Percentiles rank a stretch among this genome's conserved stretches.
Conservation (phyloP, 2,888 invertebrate species). For the Coremacera marginata region DNA sequence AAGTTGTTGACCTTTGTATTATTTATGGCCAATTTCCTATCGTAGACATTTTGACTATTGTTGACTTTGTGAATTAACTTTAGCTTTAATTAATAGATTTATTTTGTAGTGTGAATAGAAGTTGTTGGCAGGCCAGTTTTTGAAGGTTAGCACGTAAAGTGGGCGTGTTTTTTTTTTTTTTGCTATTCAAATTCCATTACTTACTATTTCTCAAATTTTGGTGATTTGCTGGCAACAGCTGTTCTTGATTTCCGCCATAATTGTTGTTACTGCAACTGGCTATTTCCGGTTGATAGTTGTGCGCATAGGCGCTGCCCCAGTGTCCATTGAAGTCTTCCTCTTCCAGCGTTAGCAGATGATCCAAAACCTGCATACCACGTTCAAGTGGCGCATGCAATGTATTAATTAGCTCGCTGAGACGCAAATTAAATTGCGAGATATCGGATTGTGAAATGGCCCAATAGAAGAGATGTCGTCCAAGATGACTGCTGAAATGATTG, state of each 20-base stretch:
- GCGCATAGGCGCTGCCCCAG: slow-evolving; percentile 66
- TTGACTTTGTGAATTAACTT: background rate
- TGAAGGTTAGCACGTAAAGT: no score
- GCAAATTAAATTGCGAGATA: slow-evolving; percentile 72
- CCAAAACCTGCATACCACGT: slow-evolving; percentile 73
- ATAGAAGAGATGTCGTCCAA: slow-evolving; percentile 73
- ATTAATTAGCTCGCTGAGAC: slow-evolving; percentile 72
- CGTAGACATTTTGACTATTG: background rate
- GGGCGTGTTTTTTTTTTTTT: no score
- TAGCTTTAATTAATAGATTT: background rate
- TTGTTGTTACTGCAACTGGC: slow-evolving; percentile 40
- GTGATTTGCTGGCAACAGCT: slow-evolving; percentile 42
- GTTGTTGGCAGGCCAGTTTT: background rate
- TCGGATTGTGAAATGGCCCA: slow-evolving; percentile 75
- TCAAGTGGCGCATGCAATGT: slow-evolving; percentile 69
- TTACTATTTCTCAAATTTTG: slow-evolving; percentile 30
- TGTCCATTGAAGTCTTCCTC: slow-evolving; percentile 68
- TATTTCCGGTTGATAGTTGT: slow-evolving; percentile 64
- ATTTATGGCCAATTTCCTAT: slow-evolving; percentile 45
- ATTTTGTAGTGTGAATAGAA: background rate
- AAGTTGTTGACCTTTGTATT: slow-evolving; percentile 53
- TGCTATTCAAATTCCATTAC: slow-evolving; percentile 27
- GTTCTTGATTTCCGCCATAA: slow-evolving; percentile 55
- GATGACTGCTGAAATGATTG: slow-evolving; percentile 68
- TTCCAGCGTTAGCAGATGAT: slow-evolving; percentile 76